Base-by-base conservation (phyloP, 2,113 vertebrate species). In the Garra rufa region DNA sequence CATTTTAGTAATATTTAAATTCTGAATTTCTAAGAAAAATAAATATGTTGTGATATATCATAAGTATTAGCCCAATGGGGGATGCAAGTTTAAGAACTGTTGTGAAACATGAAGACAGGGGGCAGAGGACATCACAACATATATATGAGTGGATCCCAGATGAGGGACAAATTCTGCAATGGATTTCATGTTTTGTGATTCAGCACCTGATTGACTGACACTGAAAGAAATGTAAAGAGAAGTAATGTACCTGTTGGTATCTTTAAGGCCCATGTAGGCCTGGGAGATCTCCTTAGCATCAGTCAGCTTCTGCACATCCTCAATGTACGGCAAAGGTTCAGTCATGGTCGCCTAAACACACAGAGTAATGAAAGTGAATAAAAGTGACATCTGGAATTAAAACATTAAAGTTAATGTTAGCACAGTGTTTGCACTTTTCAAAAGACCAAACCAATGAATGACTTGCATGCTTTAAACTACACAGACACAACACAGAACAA, bases 231-330 rank as follows among this genome's bases (percentile, higher is more conserved):
- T 86, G 48, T 55, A 10, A 41, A 57, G 50, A 48, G 1, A 55
- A 81, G 17, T n/a, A n/a, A n/a, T 34, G 52, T 9, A 76, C 83
- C 96, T 98, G 93, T 98, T 99, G 34, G 97, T 97, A 89, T 99
- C 98, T 92, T 99, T 99, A 90, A 99, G 95, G n/a, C 97, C 96
- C 50, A 99, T 92, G 89, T 99, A 99, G 0, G 98, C 98, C 92
- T 99, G 97, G 61, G 97, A 98, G 90, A 99, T 94, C 93, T 99
- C 98, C 46, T 96, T 97, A 85, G 96, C 95, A 82, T 98, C 98
- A 87, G 98, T 99, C 95, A 99, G 95, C 91, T 99, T 99, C 11
- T 96, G 96, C 30, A 99, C 95, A 81, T 99, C 97, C 89, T 97
- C 96, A 81, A 96, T 92, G 82, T 96, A 95, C 76, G 96, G 90